phyloP scores from a whole-genome alignment of 2,797 vertebrate species.

The Anas capensis region DNA sequence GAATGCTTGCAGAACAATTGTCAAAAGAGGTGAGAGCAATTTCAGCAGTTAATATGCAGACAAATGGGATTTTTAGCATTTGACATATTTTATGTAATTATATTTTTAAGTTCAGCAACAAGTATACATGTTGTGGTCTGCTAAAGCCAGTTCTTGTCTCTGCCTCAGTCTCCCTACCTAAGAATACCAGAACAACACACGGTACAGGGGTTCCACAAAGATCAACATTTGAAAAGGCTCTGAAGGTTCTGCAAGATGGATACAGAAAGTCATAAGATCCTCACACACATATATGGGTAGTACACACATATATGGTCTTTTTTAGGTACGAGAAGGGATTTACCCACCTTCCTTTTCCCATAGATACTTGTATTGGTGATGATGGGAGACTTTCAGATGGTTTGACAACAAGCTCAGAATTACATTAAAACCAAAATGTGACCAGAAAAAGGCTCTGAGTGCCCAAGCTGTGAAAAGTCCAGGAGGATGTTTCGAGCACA shows the following conservation, averaged over 20 bases:
- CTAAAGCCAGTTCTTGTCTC: background rate
- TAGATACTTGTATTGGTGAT: background rate
- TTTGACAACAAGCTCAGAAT: background rate
- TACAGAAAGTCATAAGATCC: background rate
- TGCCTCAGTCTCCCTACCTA: background rate
- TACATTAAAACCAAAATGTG: background rate
- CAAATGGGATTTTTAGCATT: background rate
- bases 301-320: fast-evolving
- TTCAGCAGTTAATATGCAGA: background rate
- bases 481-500: background rate
- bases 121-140: background rate
- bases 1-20: background rate
- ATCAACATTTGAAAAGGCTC: background rate
- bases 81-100: background rate
- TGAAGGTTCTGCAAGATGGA: background rate
- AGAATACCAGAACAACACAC: background rate
- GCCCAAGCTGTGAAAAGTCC: background rate
- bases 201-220: background rate
- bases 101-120: background rate
- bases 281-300: fast-evolving
- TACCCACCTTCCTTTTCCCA: background rate
- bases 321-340: background rate
- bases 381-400: background rate
- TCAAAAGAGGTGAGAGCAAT: background rate
- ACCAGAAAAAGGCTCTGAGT: background rate